Percentiles rank a stretch among this genome's conserved stretches.
Evolutionary conservation across 53 echinoderm and acorn worm genomes (phyloP).

Genomic region (Glandiceps talaboti): DNA sequence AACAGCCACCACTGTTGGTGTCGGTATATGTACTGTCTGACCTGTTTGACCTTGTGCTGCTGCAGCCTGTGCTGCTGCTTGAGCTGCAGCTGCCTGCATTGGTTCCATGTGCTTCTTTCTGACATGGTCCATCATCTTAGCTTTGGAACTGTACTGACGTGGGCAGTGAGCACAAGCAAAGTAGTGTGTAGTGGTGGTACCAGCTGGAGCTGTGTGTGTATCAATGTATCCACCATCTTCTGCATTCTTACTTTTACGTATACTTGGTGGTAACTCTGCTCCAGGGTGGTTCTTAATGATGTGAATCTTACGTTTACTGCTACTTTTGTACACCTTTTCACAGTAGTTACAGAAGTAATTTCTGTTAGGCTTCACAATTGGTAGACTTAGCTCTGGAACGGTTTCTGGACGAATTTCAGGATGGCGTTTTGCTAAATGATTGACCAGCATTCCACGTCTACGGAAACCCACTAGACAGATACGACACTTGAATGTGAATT

Average conservation of each 20-base stretch:
- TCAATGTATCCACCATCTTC: constrained; percentile 67
- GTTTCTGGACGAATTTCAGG: constrained; percentile 77
- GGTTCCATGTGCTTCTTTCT: constrained; percentile 98
- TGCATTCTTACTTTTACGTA: constrained; percentile 75
- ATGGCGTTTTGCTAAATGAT: constrained; percentile 82
- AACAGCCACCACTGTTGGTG: constrained; percentile 37
- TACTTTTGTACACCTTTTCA: constrained; percentile 97
- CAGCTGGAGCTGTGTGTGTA: constrained; percentile 89
- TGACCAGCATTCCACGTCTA: constrained; percentile 91
- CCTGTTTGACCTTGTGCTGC: constrained; percentile 14
- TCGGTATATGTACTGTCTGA: constrained; percentile 17
- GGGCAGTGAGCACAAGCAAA: constrained; percentile 99
- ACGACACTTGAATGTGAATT: constrained; percentile 91
- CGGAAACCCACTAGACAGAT: constrained; percentile 76
- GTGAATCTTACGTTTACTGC: constrained; percentile 95
- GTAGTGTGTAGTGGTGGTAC: constrained; percentile 92
- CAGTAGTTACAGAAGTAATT: constrained; percentile 98
- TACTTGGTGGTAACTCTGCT: constrained; percentile 64
- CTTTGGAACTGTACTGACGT: constrained; percentile 94
- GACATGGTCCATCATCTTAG: constrained; percentile 99
- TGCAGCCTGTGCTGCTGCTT: constrained; percentile 11
- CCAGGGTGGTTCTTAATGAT: constrained; percentile 97
- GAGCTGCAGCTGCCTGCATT: constrained; percentile 29
- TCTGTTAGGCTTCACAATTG: constrained; percentile 88
- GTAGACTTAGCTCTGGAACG: constrained; percentile 84